Conservation (phyloP, 2,797 vertebrate species). For the Threskiornis aethiopicus region DNA sequence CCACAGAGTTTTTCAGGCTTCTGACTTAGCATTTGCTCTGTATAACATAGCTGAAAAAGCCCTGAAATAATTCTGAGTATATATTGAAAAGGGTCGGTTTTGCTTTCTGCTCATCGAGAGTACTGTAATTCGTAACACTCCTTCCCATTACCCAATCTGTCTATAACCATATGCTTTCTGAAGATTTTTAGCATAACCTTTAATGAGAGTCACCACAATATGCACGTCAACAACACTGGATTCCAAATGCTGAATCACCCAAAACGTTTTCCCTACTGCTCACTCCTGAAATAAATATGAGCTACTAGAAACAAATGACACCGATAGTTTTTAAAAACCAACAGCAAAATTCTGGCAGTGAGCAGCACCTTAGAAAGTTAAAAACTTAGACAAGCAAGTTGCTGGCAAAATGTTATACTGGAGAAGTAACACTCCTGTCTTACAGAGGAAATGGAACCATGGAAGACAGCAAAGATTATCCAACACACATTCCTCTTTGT, state of each 20-base stretch:
- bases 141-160: background rate
- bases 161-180: background rate
- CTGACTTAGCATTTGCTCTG: background rate
- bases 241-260: background rate
- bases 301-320: background rate
- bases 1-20: background rate
- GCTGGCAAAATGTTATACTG: background rate
- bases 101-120: background rate
- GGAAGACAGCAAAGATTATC: background rate
- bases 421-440: background rate
- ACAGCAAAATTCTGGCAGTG: background rate
- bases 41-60: background rate
- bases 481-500: background rate
- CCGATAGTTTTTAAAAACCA: background rate
- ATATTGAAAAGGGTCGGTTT: background rate
- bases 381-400: background rate
- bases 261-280: background rate
- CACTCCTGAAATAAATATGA: background rate
- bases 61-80: background rate
- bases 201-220: background rate
- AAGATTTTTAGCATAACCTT: background rate
- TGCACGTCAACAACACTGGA: background rate
- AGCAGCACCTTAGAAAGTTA: background rate
- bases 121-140: background rate
- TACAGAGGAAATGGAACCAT: background rate